phyloP scores from a whole-genome alignment of 2,888 invertebrate species.

The Sesia bembeciformis region DNA sequence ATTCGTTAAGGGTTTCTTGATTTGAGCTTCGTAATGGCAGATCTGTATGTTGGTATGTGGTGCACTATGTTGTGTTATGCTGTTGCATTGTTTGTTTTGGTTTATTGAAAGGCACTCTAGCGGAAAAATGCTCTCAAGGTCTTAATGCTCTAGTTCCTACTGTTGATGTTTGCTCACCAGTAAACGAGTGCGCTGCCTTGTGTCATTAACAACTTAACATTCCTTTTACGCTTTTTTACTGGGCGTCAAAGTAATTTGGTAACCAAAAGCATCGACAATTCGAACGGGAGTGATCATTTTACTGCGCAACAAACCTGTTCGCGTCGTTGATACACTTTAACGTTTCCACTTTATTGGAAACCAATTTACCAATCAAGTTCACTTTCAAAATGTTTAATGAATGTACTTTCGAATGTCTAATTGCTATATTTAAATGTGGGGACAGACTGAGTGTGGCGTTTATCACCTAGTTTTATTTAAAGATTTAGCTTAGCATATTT shows the following conservation, averaged over 20 bases:
- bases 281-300: conserved; percentile 27
- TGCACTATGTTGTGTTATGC: conserved; percentile 17
- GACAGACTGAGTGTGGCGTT: too few species aligned
- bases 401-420: too few species aligned
- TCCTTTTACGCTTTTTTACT: neutral
- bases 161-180: neutral
- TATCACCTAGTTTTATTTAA: too few species aligned
- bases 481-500: too few species aligned
- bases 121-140: conserved; percentile 44
- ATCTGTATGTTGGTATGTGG: conserved; percentile 64
- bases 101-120: conserved; percentile 29
- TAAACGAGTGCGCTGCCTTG: neutral
- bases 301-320: conserved; percentile 46
- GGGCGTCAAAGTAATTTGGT: neutral
- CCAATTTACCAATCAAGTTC: too few species aligned
- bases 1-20: conserved; percentile 26
- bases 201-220: neutral
- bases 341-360: neutral
- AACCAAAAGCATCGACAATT: conserved; percentile 11
- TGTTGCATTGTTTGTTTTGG: conserved; percentile 31
- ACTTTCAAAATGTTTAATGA: too few species aligned
- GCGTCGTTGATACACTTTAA: conserved; percentile 7
- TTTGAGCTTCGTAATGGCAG: conserved; percentile 56
- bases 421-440: too few species aligned
- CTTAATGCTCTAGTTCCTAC: conserved; percentile 34